These are phyloP conservation scores for Drosophila birchii DNA, from an alignment of 2,888 invertebrate species.

Conservation along the genomic window DNA sequence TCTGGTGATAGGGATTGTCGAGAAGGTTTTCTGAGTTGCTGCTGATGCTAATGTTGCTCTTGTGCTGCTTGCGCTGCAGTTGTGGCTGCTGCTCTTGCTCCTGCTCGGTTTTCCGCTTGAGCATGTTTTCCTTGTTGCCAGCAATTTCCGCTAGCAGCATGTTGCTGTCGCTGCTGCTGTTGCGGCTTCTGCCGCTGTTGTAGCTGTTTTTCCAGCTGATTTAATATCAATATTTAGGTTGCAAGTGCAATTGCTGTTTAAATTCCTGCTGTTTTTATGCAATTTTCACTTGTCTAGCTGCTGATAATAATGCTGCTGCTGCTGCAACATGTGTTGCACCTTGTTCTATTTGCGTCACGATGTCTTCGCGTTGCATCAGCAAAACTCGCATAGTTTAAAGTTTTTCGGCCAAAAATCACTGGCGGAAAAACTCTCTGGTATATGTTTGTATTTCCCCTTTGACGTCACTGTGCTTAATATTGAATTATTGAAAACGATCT, in stretches of 20 bases:
- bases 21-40: constrained; percentile 1
- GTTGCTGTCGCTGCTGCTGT: constrained; percentile 48
- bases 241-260: constrained; percentile 1
- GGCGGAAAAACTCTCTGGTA: neutral
- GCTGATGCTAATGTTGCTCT: constrained; percentile 24
- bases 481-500: constrained; percentile 37
- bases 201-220: constrained; percentile 11
- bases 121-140: constrained; percentile 25
- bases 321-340: constrained; percentile 15
- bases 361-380: constrained; percentile 18
- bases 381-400: constrained; percentile 46
- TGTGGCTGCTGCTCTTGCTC: constrained; percentile 53
- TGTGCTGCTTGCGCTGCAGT: constrained; percentile 51
- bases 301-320: neutral
- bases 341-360: constrained; percentile 24
- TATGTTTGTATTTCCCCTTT: constrained; percentile 26
- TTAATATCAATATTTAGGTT: constrained; percentile 2
- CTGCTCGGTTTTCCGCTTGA: constrained; percentile 63
- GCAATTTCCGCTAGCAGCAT: constrained; percentile 22
- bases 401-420: constrained; percentile 7
- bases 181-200: constrained; percentile 24
- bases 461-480: constrained; percentile 55
- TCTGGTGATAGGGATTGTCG: constrained; percentile 16
- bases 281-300: constrained; percentile 3
- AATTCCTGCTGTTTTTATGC: neutral